A percentile compares a stretch with the other conserved stretches of the same genome.
These are phyloP conservation scores for Drosophila algonquin DNA, from an alignment of 2,888 invertebrate genomes.

Conservation along the genomic window DNA sequence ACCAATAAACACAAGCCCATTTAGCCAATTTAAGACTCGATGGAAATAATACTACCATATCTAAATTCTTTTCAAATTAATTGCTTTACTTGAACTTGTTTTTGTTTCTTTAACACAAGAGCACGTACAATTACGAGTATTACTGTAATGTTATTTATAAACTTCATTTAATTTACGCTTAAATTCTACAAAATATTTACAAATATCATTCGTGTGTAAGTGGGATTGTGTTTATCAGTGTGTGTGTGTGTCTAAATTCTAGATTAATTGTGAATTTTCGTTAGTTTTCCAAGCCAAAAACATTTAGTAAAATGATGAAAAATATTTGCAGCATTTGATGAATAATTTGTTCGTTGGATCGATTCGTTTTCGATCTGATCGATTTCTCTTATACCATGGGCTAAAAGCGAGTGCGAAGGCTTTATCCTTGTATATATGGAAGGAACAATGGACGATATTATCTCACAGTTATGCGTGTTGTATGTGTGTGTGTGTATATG, in stretches of 20 bases:
- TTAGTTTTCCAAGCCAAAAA: constrained; percentile 51
- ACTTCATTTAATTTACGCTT: constrained; percentile 60
- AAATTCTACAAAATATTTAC: constrained; percentile 66
- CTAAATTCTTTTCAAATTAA: constrained; percentile 30
- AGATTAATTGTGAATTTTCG: constrained; percentile 17
- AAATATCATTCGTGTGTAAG: constrained; percentile 61
- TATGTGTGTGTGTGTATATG: constrained; percentile 34
- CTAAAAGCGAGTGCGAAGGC: constrained; percentile 65
- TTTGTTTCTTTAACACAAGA: constrained; percentile 62
- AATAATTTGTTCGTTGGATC: constrained; percentile 17
- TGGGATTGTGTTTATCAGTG: constrained; percentile 12
- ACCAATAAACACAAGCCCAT: neutral
- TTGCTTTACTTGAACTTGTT: constrained; percentile 38
- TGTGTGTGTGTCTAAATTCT: constrained; percentile 19
- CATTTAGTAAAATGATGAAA: constrained; percentile 49
- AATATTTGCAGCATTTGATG: constrained; percentile 31
- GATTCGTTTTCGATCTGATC: constrained; percentile 6
- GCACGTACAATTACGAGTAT: constrained; percentile 45
- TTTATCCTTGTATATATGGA: constrained; percentile 66
- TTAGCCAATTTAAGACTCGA: constrained; percentile 22
- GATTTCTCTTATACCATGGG: constrained; percentile 32
- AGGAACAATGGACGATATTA: constrained; percentile 80
- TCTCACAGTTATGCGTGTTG: constrained; percentile 59
- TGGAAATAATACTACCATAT: neutral
- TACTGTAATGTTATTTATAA: constrained; percentile 29